Evolutionary conservation across 1,140 invertebrate species (phyloP).

Genomic region (Callitettix versicolor): DNA sequence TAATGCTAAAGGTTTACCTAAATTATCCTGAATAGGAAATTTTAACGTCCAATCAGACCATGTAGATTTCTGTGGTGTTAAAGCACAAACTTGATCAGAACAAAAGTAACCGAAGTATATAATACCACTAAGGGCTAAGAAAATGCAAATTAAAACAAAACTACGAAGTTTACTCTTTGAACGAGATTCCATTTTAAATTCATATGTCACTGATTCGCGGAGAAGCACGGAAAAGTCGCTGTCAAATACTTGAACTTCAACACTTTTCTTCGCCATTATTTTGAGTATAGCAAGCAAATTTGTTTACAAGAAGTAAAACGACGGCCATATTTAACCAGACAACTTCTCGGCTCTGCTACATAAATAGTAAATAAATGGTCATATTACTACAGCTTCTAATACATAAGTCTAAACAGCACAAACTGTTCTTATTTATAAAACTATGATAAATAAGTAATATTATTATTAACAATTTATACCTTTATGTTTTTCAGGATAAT

Average conservation of each 20-base stretch:
- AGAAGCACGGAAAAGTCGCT: conserved; percentile 59
- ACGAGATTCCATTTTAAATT: conserved; percentile 66
- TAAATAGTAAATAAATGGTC: too few species aligned
- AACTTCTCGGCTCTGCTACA: too few species aligned
- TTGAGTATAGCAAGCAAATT: not conserved
- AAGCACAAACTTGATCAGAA: conserved; percentile 71
- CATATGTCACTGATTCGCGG: conserved; percentile 52
- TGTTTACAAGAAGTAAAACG: not conserved
- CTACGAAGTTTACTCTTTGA: conserved; percentile 49
- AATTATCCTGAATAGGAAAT: conserved; percentile 37
- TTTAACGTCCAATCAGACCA: conserved; percentile 31
- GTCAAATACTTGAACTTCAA: conserved; percentile 59
- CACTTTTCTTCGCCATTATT: conserved; percentile 43
- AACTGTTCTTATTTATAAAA: too few species aligned
- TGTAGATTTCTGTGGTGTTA: conserved; percentile 40
- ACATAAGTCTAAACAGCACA: too few species aligned
- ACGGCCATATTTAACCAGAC: too few species aligned
- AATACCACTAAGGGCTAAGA: conserved; percentile 67
- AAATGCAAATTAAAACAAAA: conserved; percentile 64
- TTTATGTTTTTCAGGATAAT: too few species aligned
- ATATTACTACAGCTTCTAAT: too few species aligned
- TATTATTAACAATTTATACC: too few species aligned
- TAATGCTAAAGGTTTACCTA: conserved; percentile 43
- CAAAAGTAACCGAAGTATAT: conserved; percentile 80
- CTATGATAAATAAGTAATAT: too few species aligned